Evolutionary conservation across 2,797 vertebrate species (phyloP), one percentile per base, ranked within the genome.

Genomic region (Fistularia commersonii): DNA sequence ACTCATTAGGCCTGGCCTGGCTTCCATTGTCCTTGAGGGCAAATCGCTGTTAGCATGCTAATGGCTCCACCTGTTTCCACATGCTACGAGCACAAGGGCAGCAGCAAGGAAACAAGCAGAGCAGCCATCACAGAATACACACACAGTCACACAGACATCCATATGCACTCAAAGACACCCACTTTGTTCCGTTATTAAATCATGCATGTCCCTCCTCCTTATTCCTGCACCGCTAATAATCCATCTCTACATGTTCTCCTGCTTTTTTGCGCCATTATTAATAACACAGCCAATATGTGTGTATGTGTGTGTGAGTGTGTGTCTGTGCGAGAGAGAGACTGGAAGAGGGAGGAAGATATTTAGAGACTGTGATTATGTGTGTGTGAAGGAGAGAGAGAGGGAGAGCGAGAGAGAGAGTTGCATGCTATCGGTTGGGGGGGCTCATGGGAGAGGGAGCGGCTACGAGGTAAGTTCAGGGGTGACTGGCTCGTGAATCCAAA

Each of bases 381-480:
- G 47, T 40, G 39, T 57, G 65, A 57, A 66, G 59, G 45, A 57
- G 69, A 55, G 62, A 64, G 72, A 54, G 51, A 48, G 56, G 49
- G 54, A 64, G 69, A 57, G 61, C 66, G 68, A 48, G 52, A 45
- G 60, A 48, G 55, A 66, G 69, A 78, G 66, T 70, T 89, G 88
- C 88, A 90, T 90, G 89, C 79, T 85, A 39, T 88, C 66, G 90
- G 84, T 87, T 12, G 72, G 52, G 52, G 81, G 86, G 83, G 78
- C 81, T 79, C 82, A 65, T 57, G 81, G 81, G 70, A 80, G 72
- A 82, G 70, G 77, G 78, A 77, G 72, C 82, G 41, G 75, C 74
- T 66, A 59, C 66, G 63, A 87, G 91, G 91, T 92, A 91, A 91
- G 91, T 91, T 75, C 62, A 74, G 81, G 88, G 88, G 79, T 81